Base-by-base conservation (phyloP, 2,888 invertebrate species). In the Elysia crispata region DNA sequence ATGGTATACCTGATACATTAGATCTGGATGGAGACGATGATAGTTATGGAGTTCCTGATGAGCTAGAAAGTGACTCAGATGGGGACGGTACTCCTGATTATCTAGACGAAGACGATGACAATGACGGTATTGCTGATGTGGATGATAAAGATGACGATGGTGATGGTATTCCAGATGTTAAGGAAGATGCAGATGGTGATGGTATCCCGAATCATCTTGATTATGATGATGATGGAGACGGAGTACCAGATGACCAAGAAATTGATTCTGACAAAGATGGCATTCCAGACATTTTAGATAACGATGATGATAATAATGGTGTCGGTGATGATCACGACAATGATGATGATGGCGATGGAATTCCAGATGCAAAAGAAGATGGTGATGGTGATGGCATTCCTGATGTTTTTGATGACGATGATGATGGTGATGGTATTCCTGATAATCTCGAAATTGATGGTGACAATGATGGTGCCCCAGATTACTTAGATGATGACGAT, bases 381-480 rank as follows among this genome's bases (percentile, higher is more conserved):
- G 80, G 80, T 66, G 85, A 86, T 79, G 82, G 77, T 31, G 82
- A 85, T 73, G 87, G 86, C 5, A 85, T 86, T 30, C 87, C 86
- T 1, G 85, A 86, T 79, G 30, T 77, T 64, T 62, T 83, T 11
- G 87, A 89, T 25, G 76, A 83, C 20, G 88, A 89, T 73, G 87
- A 82, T 33, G 88, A 90, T 76, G 86, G 85, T 60, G 88, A 90
- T 82, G 89, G 89, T n/a, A 86, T 88, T 72, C 86, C 86, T 11
- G 86, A 89, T 83, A 23, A 83, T 60, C n/a, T 79, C 82, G 89
- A 91, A 66, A 72, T 87, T 23, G 90, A 89, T 66, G 75, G 81
- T 18, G 90, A 90, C 83, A 86, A 86, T 18, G 89, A 90, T 83
- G 88, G 87, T 6, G 86, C 87, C 64, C 86, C 86, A 13, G 87